Evolutionary conservation across 2,888 invertebrate genomes (phyloP).

Genomic region (Octodonta nipae): DNA sequence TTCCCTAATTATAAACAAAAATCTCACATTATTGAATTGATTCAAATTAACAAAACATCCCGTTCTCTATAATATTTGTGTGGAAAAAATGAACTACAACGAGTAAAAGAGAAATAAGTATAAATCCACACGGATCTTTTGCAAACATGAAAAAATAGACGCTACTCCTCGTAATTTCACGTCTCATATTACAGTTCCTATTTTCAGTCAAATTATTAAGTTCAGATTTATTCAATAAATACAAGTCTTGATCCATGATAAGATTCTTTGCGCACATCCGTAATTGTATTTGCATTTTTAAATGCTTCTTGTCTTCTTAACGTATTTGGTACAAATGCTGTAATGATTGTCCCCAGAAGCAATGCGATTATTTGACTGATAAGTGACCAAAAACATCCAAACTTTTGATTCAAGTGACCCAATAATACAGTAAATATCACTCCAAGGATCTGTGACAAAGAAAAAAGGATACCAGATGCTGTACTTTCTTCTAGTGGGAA

Average conservation of each 20-base stretch:
- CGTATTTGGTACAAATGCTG: constrained; percentile 18
- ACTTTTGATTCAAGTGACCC: constrained; percentile 15
- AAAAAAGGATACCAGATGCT: constrained; percentile 17
- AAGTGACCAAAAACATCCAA: constrained; percentile 22
- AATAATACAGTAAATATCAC: constrained; percentile 14
- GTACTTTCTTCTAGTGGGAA: constrained; percentile 20
- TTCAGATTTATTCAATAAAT: not conserved
- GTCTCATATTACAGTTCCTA: too few species aligned
- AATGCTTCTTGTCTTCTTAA: constrained; percentile 20
- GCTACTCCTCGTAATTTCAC: too few species aligned
- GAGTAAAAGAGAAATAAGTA: too few species aligned
- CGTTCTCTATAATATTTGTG: too few species aligned
- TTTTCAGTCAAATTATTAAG: too few species aligned
- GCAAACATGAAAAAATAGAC: too few species aligned
- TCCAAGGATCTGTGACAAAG: constrained; percentile 17
- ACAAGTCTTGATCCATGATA: not conserved
- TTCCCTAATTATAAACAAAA: too few species aligned
- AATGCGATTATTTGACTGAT: constrained; percentile 15
- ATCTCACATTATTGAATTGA: too few species aligned
- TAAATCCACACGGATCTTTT: too few species aligned
- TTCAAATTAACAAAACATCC: too few species aligned
- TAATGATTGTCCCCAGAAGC: constrained; percentile 18
- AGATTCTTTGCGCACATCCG: not conserved
- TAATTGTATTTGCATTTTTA: not conserved
- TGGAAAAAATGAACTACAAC: too few species aligned